Percentiles rank a stretch among this genome's conserved stretches.
Evolutionary conservation across 2,113 vertebrate genomes (phyloP).

Genomic region (Zootoca vivipara): DNA sequence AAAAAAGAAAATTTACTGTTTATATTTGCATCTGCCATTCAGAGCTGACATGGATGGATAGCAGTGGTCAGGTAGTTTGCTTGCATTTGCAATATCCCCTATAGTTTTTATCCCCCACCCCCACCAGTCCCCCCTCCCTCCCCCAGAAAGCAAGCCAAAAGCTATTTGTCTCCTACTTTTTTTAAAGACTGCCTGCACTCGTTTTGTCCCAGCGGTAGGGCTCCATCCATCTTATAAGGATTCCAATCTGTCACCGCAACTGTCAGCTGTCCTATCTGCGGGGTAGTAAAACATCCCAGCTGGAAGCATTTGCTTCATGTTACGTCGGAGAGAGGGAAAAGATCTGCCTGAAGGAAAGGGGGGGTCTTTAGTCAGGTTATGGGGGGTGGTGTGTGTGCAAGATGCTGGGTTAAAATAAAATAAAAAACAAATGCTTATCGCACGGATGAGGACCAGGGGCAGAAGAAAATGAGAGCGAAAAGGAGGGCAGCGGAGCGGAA

Average conservation of each 20-base stretch:
- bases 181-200: conserved; percentile 39
- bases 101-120: no score
- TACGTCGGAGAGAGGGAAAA: conserved; percentile 23
- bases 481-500: not conserved
- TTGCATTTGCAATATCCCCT: not conserved
- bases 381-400: not conserved
- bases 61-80: not conserved
- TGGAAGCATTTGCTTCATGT: conserved; percentile 34
- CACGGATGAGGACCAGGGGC: no score
- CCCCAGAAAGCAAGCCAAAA: not conserved
- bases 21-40: not conserved
- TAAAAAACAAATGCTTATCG: not conserved
- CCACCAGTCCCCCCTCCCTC: not conserved
- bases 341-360: conserved; percentile 1
- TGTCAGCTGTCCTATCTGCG: conserved; percentile 56
- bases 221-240: no score
- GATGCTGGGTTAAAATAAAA: not conserved
- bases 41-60: not conserved
- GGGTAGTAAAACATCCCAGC: conserved; percentile 36
- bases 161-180: not conserved
- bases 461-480: not conserved
- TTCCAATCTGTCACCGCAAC: conserved; percentile 58
- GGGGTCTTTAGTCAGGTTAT: not conserved
- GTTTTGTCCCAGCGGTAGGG: conserved; percentile 38
- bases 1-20: not conserved